These are phyloP conservation scores for Phaethon lepturus DNA, from an alignment of 2,113 vertebrate genomes.

Conservation along the genomic window DNA sequence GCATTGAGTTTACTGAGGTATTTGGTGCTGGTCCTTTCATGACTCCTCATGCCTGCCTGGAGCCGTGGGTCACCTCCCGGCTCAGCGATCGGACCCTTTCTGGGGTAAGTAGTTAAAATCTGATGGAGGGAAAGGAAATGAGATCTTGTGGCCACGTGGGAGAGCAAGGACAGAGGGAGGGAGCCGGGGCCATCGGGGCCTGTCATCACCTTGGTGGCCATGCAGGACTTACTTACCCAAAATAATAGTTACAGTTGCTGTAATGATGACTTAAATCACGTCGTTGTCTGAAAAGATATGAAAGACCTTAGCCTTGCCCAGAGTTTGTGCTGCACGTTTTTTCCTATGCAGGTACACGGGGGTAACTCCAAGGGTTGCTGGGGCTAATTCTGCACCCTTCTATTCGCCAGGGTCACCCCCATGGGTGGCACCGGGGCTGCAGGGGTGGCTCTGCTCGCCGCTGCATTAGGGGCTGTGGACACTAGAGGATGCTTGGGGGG, in stretches of 20 bases:
- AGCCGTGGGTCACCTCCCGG: neutral
- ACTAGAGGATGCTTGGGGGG: neutral
- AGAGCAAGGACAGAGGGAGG: neutral
- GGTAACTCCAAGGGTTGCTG: neutral
- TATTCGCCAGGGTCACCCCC: neutral
- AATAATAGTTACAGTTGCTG: neutral
- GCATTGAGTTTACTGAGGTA: neutral
- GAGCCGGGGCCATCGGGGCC: neutral
- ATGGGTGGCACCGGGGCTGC: accelerated
- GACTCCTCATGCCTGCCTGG: neutral
- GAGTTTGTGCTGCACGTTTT: neutral
- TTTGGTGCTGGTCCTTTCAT: neutral
- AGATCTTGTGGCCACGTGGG: neutral
- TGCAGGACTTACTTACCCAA: neutral
- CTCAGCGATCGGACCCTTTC: accelerated
- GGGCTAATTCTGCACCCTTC: neutral
- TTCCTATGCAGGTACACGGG: neutral
- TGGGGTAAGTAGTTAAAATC: neutral
- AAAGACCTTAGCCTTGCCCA: accelerated
- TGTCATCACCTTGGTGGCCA: neutral
- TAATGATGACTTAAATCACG: neutral
- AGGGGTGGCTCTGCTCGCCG: neutral
- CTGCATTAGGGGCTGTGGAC: neutral
- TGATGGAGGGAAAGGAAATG: neutral
- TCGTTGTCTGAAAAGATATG: neutral